Percentiles rank a stretch among this genome's conserved stretches.
Conservation (phyloP, 2,888 invertebrate species). For the Pelosia muscerda region DNA sequence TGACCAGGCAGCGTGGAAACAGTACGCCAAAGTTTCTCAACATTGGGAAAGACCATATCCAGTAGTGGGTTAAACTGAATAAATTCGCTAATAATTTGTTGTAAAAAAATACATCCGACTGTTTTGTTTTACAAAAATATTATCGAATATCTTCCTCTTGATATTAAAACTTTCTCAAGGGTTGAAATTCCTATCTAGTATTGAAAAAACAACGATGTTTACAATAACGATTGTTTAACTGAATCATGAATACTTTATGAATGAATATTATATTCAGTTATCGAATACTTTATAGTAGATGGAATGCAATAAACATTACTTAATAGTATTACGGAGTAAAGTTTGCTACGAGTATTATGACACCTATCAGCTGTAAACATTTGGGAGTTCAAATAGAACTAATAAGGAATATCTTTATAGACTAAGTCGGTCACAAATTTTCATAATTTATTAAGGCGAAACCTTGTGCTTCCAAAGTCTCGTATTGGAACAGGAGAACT, state of each 20-base stretch:
- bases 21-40: too few species aligned
- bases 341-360: not conserved
- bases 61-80: too few species aligned
- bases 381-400: too few species aligned
- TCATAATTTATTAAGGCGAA: too few species aligned
- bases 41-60: too few species aligned
- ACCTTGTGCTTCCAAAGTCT: too few species aligned
- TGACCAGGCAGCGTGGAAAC: too few species aligned
- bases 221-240: slow-evolving; percentile 3
- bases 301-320: not conserved
- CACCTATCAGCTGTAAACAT: not conserved
- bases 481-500: too few species aligned
- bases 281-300: not conserved
- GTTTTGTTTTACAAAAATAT: slow-evolving; percentile 5
- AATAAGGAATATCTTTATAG: too few species aligned
- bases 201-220: slow-evolving; percentile 16
- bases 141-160: not conserved
- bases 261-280: not conserved
- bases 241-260: not conserved
- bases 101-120: too few species aligned
- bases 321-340: not conserved
- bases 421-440: too few species aligned
- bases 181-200: slow-evolving; percentile 6
- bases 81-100: too few species aligned
- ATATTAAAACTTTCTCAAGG: not conserved